These are phyloP conservation scores for Pseudopipra pipra DNA, from an alignment of 2,113 vertebrate species.

Conservation along the genomic window DNA sequence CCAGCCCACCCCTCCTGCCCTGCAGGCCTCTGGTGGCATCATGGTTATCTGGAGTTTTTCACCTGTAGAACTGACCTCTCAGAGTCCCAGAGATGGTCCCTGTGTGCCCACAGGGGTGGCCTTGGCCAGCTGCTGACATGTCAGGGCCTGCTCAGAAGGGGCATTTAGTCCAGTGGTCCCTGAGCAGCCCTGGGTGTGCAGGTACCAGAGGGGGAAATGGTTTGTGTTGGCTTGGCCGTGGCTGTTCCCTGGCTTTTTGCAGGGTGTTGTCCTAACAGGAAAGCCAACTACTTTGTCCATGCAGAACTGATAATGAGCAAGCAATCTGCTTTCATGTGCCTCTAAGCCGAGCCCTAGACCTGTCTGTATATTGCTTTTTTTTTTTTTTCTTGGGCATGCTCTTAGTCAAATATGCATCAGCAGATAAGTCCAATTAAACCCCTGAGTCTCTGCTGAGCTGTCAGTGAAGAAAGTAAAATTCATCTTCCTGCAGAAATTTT, in stretches of 20 bases:
- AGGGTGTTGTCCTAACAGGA: not conserved
- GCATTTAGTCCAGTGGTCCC: accelerated
- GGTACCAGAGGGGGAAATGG: not conserved
- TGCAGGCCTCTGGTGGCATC: not conserved
- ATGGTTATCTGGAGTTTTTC: accelerated
- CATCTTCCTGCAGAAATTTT: constrained; percentile 53
- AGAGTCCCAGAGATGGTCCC: not conserved
- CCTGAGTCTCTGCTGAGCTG: constrained; percentile 12
- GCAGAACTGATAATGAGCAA: not conserved
- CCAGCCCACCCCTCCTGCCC: not conserved
- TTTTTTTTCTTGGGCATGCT: not conserved
- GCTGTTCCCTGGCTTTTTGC: not conserved
- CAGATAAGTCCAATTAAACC: constrained; percentile 45
- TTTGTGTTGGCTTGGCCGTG: not conserved
- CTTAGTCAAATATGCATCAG: constrained; percentile 22
- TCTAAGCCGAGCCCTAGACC: not conserved
- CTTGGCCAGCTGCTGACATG: not conserved
- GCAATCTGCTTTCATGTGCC: not conserved
- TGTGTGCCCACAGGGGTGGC: not conserved
- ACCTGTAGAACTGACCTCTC: not conserved
- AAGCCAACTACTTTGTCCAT: not conserved
- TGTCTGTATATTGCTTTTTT: not conserved
- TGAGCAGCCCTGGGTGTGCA: not conserved
- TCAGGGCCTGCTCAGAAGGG: not conserved
- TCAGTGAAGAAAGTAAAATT: constrained; percentile 48